Conservation (phyloP, 2,888 invertebrate species). For the Ommatoiulus sabulosus region DNA sequence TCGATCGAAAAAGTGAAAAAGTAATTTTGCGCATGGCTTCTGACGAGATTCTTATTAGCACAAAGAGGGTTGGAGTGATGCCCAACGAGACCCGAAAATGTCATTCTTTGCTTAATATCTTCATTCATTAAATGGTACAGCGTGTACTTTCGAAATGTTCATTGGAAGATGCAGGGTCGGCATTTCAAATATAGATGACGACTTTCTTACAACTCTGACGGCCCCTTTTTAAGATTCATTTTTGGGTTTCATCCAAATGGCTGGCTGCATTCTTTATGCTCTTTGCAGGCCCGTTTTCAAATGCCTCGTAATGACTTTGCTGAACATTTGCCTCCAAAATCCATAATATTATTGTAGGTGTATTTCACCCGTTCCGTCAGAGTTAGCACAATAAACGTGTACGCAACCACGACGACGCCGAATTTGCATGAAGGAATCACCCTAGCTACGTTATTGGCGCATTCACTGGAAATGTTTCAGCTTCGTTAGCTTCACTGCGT, state of each 20-base stretch:
- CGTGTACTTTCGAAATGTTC: neutral
- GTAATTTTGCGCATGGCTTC: neutral
- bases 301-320: neutral
- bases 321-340: neutral
- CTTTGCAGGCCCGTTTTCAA: conserved; percentile 19
- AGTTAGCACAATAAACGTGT: neutral
- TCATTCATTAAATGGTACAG: neutral
- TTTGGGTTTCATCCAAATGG: conserved; percentile 9
- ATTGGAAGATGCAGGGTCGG: neutral
- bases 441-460: neutral
- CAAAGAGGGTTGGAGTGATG: neutral
- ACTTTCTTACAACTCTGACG: conserved; percentile 2
- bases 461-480: neutral
- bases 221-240: neutral
- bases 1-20: too few relatives aligned
- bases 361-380: neutral
- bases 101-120: neutral
- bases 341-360: neutral
- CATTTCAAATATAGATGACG: neutral
- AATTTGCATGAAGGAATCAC: conserved; percentile 12
- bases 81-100: neutral
- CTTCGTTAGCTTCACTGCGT: neutral
- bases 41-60: neutral
- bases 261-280: neutral
- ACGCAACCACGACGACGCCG: neutral